Evolutionary conservation across 2,797 vertebrate genomes (phyloP).

Genomic region (Pygocentrus nattereri): DNA sequence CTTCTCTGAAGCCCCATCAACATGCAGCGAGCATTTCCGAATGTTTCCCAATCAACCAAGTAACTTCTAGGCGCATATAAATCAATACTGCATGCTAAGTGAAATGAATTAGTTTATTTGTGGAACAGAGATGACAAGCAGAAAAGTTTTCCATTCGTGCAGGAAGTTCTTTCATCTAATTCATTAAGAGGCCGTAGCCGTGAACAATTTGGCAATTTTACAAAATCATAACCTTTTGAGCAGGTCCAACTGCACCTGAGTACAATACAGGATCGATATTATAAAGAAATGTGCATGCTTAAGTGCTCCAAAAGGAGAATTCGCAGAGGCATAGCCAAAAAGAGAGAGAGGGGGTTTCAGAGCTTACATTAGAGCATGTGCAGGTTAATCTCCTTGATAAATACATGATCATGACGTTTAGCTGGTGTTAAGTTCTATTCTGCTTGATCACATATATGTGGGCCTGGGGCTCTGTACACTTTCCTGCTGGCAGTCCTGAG

Average conservation of each 20-base stretch:
- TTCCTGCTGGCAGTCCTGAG: neutral
- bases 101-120: slow-evolving; percentile 66
- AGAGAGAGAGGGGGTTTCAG: neutral
- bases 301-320: neutral
- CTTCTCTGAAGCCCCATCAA: slow-evolving; percentile 57
- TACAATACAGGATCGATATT: slow-evolving; percentile 6
- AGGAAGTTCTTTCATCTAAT: slow-evolving; percentile 60
- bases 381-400: neutral
- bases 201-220: slow-evolving; percentile 15
- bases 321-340: neutral
- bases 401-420: neutral
- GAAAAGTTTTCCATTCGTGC: slow-evolving; percentile 55
- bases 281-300: neutral
- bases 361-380: neutral
- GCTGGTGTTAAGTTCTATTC: neutral
- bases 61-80: slow-evolving; percentile 62
- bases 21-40: slow-evolving; percentile 59
- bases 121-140: slow-evolving; percentile 54
- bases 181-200: slow-evolving; percentile 13
- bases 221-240: slow-evolving; percentile 13
- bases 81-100: slow-evolving; percentile 70
- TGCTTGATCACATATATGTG: neutral
- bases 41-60: slow-evolving; percentile 51
- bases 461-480: neutral
- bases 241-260: slow-evolving; percentile 9